phyloP scores from a whole-genome alignment of 2,888 invertebrate genomes.

The Hetaerina titia region DNA sequence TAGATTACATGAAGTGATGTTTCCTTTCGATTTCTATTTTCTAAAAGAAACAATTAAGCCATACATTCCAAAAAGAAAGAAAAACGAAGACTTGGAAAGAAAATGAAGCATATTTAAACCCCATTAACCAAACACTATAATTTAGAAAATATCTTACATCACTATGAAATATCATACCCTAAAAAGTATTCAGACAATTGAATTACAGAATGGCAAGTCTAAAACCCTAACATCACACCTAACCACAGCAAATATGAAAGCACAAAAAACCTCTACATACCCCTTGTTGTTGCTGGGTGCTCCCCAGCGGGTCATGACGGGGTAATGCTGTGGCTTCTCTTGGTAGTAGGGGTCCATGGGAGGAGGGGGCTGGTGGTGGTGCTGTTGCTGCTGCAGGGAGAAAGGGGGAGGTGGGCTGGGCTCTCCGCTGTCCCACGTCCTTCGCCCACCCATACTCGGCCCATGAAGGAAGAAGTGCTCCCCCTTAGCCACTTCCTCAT shows the following conservation, averaged over 20 bases:
- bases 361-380: slow-evolving; percentile 73
- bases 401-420: slow-evolving; percentile 49
- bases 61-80: too few species aligned
- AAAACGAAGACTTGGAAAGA: too few species aligned
- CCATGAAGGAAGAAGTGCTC: slow-evolving; percentile 72
- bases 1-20: too few species aligned
- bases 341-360: slow-evolving; percentile 81
- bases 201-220: too few species aligned
- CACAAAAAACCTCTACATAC: not conserved
- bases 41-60: too few species aligned
- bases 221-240: too few species aligned
- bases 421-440: slow-evolving; percentile 53
- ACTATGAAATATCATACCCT: too few species aligned
- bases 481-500: slow-evolving; percentile 70
- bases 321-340: slow-evolving; percentile 81
- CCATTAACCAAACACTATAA: too few species aligned
- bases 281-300: slow-evolving; percentile 73
- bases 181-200: too few species aligned
- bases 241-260: not conserved
- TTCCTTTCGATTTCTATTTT: too few species aligned
- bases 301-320: slow-evolving; percentile 76
- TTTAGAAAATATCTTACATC: too few species aligned
- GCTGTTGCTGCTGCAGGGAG: slow-evolving; percentile 72
- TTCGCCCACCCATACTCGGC: slow-evolving; percentile 68
- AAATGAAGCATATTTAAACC: too few species aligned